Evolutionary conservation across 2,888 invertebrate genomes (phyloP), one percentile per base, ranked within the genome.

Genomic region (Eledone cirrhosa): DNA sequence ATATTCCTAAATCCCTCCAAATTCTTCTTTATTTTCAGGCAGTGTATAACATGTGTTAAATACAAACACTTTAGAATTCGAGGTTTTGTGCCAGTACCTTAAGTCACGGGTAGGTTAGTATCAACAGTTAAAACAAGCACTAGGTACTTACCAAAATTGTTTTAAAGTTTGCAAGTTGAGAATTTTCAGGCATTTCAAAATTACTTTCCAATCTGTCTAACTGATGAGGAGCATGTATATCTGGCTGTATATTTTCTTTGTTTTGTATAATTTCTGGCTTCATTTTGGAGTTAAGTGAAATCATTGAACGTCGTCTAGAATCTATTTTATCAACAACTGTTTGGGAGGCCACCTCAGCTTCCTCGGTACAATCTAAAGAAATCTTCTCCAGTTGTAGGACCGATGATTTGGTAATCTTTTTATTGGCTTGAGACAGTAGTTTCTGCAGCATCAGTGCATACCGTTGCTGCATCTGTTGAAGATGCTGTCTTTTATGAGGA

Each of bases 251-350:
- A 33, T 72, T 72, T 41, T 72, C 59, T 31, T 78, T 75, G 8
- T 78, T 72, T 16, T 78, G 78, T 5, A 81, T 72, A 11, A 87
- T 80, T 74, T 85, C 84, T 48, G 86, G 86, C 69, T 84, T 85
- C n/a, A 81, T 84, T 76, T 86, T 87, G 13, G 85, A 83, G 65
- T 84, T 86, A 5, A 86, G 74, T 19, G 85, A 86, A 72, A 85
- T 80, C 41, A 87, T 78, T 3, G 86, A 86, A 22, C 83, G 79
- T 22, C 86, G 80, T 41, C 84, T 76, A 67, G 80, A 82, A 19
- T 77, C 67, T 3, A 80, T 80, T 48, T 78, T 80, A 24, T 82
- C 81, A 22, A 59, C 33, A n/a, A 69, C 76, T 48, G 41, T 65
- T 16, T 81, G 76, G 19, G 48, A 48, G 24, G 13, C 82, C 0